Conservation (phyloP, 2,113 vertebrate species). For the Calidris pygmaea region DNA sequence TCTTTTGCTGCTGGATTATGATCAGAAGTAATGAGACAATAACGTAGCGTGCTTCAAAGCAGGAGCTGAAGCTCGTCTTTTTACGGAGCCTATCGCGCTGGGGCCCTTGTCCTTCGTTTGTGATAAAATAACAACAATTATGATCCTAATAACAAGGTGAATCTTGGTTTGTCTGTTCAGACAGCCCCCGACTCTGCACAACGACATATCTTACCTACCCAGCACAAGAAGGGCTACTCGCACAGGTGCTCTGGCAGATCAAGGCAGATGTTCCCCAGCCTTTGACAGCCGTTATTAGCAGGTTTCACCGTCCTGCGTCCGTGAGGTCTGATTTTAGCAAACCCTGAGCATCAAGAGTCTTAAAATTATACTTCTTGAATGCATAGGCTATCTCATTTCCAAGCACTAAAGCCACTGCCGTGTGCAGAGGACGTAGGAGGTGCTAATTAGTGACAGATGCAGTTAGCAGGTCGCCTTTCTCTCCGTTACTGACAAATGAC, state of each 20-base stretch:
- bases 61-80: background rate
- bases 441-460: background rate
- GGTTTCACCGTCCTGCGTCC: background rate
- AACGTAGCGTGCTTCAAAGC: background rate
- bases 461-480: background rate
- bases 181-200: background rate
- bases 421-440: background rate
- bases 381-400: background rate
- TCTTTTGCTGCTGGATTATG: constrained; percentile 21
- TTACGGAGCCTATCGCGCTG: background rate
- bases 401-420: background rate
- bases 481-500: background rate
- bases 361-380: background rate
- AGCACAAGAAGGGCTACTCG: background rate
- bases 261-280: background rate
- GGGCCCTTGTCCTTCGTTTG: background rate
- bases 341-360: background rate
- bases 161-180: background rate
- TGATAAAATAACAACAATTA: background rate
- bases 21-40: constrained; percentile 40
- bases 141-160: background rate
- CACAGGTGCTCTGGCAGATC: background rate
- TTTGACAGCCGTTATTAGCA: background rate
- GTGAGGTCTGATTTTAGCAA: background rate
- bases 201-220: accelerated